Conservation (phyloP, 92 coral and sea anemone genomes). For the Zoanthus solanderi region DNA sequence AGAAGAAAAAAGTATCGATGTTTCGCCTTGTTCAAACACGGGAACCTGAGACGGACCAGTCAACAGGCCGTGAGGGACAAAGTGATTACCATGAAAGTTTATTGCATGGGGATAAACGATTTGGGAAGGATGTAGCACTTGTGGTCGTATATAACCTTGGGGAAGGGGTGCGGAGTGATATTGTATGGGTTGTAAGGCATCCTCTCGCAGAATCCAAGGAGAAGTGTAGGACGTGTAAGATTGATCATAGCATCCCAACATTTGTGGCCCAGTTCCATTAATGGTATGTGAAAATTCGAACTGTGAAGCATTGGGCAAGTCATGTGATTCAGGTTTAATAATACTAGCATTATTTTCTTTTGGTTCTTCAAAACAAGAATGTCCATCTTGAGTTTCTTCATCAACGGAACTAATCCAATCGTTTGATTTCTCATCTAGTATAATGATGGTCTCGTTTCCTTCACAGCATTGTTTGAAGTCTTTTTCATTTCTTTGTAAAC, state of each 20-base stretch:
- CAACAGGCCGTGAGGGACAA: neutral
- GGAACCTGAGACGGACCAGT: conserved; percentile 20
- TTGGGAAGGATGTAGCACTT: conserved; percentile 1
- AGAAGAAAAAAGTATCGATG: neutral
- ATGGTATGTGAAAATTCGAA: neutral
- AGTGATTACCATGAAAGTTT: conserved; percentile 11
- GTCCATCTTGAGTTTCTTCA: neutral
- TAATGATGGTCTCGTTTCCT: neutral
- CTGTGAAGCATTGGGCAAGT: neutral
- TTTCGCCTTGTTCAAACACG: neutral
- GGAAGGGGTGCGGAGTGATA: conserved; percentile 36
- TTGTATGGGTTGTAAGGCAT: neutral
- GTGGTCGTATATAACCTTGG: conserved; percentile 21
- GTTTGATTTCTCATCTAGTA: neutral
- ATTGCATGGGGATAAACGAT: conserved; percentile 21
- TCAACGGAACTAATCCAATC: neutral
- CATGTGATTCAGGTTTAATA: neutral
- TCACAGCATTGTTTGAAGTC: neutral
- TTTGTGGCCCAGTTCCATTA: neutral
- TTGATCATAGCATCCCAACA: conserved; percentile 1
- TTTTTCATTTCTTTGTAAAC: neutral
- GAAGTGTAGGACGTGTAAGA: conserved; percentile 6
- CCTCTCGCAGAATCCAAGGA: conserved; percentile 15
- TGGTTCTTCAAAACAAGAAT: neutral
- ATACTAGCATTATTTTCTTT: neutral